Evolutionary conservation across 2,113 vertebrate genomes (phyloP).

Genomic region (Spea multiplicata): DNA sequence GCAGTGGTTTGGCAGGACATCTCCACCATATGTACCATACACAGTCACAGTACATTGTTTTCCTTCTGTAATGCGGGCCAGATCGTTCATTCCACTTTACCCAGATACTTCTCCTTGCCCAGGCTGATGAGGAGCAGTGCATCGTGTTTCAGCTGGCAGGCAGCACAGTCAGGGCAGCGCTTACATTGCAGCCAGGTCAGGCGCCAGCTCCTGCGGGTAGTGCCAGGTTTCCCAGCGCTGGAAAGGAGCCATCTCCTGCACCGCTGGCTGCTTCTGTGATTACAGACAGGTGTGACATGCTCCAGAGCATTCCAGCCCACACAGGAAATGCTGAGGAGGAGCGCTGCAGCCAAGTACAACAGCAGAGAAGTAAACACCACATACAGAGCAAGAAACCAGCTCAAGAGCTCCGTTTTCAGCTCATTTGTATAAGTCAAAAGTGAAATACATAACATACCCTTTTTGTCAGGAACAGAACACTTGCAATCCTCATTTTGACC

Average conservation of each 20-base stretch:
- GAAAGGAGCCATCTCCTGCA: conserved; percentile 13
- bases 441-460: not conserved
- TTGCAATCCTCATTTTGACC: no score
- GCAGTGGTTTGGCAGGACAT: no score
- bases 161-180: not conserved
- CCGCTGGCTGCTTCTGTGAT: conserved; percentile 9
- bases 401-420: not conserved
- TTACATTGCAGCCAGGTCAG: conserved; percentile 9
- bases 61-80: no score
- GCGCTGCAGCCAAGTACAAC: conserved; percentile 13
- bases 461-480: not conserved
- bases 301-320: conserved; percentile 33
- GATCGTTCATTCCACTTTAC: not conserved
- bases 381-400: not conserved
- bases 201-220: not conserved
- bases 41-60: no score
- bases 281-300: conserved; percentile 23
- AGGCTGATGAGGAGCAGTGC: not conserved
- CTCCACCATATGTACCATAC: no score
- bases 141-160: conserved; percentile 13
- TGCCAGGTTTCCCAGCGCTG: conserved; percentile 32
- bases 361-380: conserved; percentile 18
- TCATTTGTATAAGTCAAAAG: not conserved
- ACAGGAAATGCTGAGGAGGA: conserved; percentile 29
- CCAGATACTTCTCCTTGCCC: not conserved